These are phyloP conservation scores for Neelides folsomi DNA, from an alignment of 2,888 invertebrate species.

Conservation along the genomic window DNA sequence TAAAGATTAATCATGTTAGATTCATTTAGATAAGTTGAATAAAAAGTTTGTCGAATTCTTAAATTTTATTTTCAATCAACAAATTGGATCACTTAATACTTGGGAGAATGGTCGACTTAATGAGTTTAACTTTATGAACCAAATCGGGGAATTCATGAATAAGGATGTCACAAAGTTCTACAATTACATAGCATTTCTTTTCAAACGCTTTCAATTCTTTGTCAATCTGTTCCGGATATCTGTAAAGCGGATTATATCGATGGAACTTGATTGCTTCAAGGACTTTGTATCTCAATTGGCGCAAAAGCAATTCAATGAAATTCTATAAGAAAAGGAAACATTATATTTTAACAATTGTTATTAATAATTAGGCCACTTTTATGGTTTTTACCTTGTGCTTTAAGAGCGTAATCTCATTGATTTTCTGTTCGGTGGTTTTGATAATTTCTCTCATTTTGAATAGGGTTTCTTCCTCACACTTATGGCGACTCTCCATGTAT, in stretches of 20 bases:
- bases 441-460: conserved; percentile 35
- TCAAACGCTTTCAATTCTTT: conserved; percentile 44
- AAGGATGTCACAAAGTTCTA: conserved; percentile 26
- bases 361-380: conserved; percentile 9
- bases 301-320: conserved; percentile 49
- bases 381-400: conserved; percentile 36
- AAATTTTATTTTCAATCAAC: neutral
- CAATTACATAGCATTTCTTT: conserved; percentile 22
- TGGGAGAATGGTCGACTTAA: conserved; percentile 29
- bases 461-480: conserved; percentile 34
- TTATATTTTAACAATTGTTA: neutral
- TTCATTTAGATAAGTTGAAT: too few relatives aligned
- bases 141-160: conserved; percentile 24
- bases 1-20: too few relatives aligned
- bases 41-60: neutral
- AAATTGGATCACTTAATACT: conserved; percentile 5
- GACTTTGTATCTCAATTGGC: conserved; percentile 55
- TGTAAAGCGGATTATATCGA: conserved; percentile 38
- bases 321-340: conserved; percentile 38
- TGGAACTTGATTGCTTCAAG: conserved; percentile 41
- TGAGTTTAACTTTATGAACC: conserved; percentile 22
- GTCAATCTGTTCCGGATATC: conserved; percentile 42
- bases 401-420: conserved; percentile 38
- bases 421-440: conserved; percentile 35
- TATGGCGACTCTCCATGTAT: conserved; percentile 34